Base-by-base conservation (phyloP, 1,140 invertebrate genomes). In the Lepidurus arcticus region DNA sequence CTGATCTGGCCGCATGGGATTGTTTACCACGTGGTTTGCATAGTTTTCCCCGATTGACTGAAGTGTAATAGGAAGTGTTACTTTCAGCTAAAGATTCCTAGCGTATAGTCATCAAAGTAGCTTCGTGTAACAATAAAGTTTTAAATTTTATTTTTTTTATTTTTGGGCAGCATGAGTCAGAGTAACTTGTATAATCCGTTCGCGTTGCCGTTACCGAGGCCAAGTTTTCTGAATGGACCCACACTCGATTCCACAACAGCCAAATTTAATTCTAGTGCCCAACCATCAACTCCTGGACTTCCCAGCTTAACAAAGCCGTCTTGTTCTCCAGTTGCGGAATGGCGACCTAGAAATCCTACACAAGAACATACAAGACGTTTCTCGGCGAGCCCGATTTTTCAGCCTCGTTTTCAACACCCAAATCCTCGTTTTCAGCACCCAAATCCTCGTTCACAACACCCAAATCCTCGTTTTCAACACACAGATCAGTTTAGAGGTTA, bases 21-120 rank as follows among this genome's bases (percentile, higher is more conserved):
- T 65, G 53, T 65, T 65, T 65, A 65, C 53, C 53, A 65, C 53
- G 53, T 65, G 53, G 53, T 65, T 65, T 13, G 53, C 34, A 4
- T 34, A 34, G 34, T 34, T 34, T 34, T 34, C 3, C 4, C 34
- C 34, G 4, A 34, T 34, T 34, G 34, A 4, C 34, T 34, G 16
- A 65, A 65, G 13, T 21, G 21, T 0, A 13, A 65, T n/a, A 13
- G 1, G 53, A 65, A 65, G 16, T 11, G 13, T 7, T 65, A n/a
- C 53, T 9, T 21, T 1, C 0, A 65, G 21, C 13, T 7, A 9
- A 5, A n/a, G 16, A 5, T 65, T 65, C 1, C 53, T 16, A 1
- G 4, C 6, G 13, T 65, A 1, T n/a, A 21, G 21, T 65, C 21
- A 21, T 9, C 16, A 16, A 11, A n/a, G 53, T 21, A 7, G 21